Evolutionary conservation across 2,113 vertebrate genomes (phyloP).

Genomic region (Columbina picui): DNA sequence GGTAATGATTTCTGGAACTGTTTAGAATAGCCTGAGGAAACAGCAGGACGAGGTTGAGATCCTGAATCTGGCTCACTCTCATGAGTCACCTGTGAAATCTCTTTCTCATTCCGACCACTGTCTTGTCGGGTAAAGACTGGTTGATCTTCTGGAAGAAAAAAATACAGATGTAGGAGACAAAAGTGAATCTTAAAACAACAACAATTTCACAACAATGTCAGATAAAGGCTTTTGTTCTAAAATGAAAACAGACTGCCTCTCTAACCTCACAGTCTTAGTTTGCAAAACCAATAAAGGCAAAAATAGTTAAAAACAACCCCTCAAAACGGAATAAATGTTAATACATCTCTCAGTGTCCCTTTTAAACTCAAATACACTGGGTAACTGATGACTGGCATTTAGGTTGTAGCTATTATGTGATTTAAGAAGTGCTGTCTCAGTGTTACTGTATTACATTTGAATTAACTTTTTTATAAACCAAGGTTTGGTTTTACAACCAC

Average conservation of each 20-base stretch:
- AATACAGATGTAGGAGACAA: neutral
- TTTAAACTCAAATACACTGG: neutral
- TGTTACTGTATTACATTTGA: neutral
- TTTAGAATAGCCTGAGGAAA: conserved; percentile 94
- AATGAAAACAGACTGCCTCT: neutral
- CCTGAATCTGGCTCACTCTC: conserved; percentile 88
- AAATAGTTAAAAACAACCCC: neutral
- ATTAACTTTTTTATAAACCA: neutral
- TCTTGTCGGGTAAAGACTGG: conserved; percentile 73
- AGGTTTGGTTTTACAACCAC: neutral
- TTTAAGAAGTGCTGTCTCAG: neutral
- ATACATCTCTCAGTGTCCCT: neutral
- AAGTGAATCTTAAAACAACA: neutral
- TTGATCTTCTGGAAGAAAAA: conserved; percentile 65
- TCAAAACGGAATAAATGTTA: neutral
- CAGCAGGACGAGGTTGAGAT: conserved; percentile 87
- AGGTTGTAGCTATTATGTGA: neutral
- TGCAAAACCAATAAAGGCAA: neutral
- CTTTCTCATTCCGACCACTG: conserved; percentile 77
- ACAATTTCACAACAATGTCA: neutral
- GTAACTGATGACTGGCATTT: neutral
- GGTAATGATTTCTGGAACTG: conserved; percentile 98
- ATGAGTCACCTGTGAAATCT: conserved; percentile 71
- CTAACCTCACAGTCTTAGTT: neutral
- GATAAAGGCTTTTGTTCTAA: neutral